Conservation (phyloP, 2,113 vertebrate genomes). For the Cottus gobio region DNA sequence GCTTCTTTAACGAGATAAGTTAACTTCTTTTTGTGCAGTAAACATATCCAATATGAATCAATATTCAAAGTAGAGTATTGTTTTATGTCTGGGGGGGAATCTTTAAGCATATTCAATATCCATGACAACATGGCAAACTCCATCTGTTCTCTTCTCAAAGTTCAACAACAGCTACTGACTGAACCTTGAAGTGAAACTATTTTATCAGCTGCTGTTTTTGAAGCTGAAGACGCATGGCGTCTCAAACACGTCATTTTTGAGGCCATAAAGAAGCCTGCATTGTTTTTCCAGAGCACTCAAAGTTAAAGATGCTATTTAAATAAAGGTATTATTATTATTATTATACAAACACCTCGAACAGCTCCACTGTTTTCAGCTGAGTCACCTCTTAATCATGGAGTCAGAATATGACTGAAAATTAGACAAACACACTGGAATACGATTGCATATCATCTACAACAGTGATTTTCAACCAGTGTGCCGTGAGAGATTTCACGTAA, state of each 20-base stretch:
- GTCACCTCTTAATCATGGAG: neutral
- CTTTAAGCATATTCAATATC: neutral
- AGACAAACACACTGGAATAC: neutral
- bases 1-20: neutral
- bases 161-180: neutral
- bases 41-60: neutral
- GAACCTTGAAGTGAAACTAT: neutral
- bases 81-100: neutral
- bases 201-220: neutral
- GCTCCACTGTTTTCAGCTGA: neutral
- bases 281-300: neutral
- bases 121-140: neutral
- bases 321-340: neutral
- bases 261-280: neutral
- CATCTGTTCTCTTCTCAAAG: neutral
- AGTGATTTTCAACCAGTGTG: too few relatives aligned
- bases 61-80: neutral
- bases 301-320: neutral
- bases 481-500: too few relatives aligned
- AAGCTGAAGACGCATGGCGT: neutral
- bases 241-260: neutral
- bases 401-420: neutral
- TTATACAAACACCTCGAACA: neutral
- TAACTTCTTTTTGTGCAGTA: too few relatives aligned
- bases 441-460: neutral